Conservation (phyloP, 2,797 vertebrate genomes). For the Labroides dimidiatus region DNA sequence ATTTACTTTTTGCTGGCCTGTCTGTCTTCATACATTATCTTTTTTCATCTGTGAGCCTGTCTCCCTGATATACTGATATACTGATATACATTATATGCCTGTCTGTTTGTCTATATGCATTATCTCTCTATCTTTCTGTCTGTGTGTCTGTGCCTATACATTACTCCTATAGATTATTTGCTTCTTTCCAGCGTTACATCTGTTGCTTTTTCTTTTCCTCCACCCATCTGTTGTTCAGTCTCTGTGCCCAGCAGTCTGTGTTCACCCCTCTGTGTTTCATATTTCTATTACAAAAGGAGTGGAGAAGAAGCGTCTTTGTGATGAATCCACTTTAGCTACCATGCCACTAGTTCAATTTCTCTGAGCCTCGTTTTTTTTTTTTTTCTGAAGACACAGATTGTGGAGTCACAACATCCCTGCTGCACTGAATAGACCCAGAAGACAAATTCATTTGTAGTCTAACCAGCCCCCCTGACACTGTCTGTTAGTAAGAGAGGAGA, state of each 20-base stretch:
- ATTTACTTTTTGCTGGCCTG: too few relatives aligned
- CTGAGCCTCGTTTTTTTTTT: slow-evolving; percentile 14
- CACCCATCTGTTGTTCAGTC: too few relatives aligned
- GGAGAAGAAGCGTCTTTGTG: slow-evolving; percentile 10
- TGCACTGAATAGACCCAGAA: slow-evolving; percentile 44
- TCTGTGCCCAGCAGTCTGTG: not conserved
- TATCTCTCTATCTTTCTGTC: too few relatives aligned
- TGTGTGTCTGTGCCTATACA: not conserved
- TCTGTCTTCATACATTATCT: too few relatives aligned
- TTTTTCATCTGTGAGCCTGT: too few relatives aligned
- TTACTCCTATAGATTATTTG: too few relatives aligned
- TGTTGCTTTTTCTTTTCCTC: not conserved
- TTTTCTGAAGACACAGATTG: slow-evolving; percentile 31
- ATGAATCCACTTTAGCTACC: slow-evolving; percentile 17
- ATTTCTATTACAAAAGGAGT: not conserved
- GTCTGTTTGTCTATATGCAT: too few relatives aligned
- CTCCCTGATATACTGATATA: too few relatives aligned
- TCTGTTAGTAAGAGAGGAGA: slow-evolving; percentile 42
- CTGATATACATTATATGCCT: too few relatives aligned
- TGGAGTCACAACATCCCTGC: slow-evolving; percentile 47
- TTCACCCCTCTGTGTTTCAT: not conserved
- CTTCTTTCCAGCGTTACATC: too few relatives aligned
- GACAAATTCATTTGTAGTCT: slow-evolving; percentile 50
- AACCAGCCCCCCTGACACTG: slow-evolving; percentile 30
- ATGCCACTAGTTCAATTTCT: slow-evolving; percentile 22